Evolutionary conservation across 2,797 vertebrate species (phyloP).

Genomic region (Pelochelys cantorii): DNA sequence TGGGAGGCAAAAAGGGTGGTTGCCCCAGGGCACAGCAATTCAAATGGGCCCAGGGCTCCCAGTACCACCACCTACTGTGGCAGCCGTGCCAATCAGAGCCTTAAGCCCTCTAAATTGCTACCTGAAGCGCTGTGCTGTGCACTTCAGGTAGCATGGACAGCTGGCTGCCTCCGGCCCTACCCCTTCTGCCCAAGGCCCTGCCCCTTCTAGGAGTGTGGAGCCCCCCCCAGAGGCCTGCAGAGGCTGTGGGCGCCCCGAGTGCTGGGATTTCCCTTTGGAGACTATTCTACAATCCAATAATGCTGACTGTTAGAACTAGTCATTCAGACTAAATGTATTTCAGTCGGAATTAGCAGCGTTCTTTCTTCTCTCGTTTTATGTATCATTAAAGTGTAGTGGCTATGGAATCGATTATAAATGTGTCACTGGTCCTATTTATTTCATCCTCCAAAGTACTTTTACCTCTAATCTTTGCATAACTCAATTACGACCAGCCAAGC

Average conservation of each 20-base stretch:
- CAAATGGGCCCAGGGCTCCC: too few relatives aligned
- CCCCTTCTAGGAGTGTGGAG: too few relatives aligned
- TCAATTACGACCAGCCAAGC: not conserved
- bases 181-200: too few relatives aligned
- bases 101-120: too few relatives aligned
- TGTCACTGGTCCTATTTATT: not conserved
- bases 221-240: too few relatives aligned
- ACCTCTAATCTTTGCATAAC: not conserved
- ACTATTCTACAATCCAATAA: not conserved
- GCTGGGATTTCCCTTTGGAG: not conserved
- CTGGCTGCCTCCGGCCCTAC: too few relatives aligned
- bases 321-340: not conserved
- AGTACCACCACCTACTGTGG: too few relatives aligned
- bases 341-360: not conserved
- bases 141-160: too few relatives aligned
- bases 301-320: constrained; percentile 7
- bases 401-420: not conserved
- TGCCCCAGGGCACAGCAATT: too few relatives aligned
- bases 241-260: not conserved
- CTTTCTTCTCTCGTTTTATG: not conserved
- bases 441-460: not conserved
- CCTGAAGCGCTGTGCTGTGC: too few relatives aligned
- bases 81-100: too few relatives aligned
- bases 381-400: not conserved
- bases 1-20: too few relatives aligned